phyloP scores from a whole-genome alignment of 2,888 invertebrate genomes.

The Pyrgus malvae region DNA sequence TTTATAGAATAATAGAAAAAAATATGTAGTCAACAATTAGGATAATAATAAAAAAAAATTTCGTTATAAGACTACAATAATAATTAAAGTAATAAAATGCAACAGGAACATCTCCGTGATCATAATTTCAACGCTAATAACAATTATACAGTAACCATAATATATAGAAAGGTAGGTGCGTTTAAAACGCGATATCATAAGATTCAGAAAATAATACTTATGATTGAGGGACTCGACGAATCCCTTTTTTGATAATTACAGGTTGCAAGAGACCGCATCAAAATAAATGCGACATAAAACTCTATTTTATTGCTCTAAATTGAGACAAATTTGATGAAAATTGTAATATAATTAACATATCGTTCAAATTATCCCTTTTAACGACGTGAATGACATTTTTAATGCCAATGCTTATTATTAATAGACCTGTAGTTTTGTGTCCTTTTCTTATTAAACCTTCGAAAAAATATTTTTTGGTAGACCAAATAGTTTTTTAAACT shows the following conservation, averaged over 20 bases:
- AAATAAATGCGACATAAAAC: constrained; percentile 79
- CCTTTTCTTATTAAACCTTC: not conserved
- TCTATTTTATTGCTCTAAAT: constrained; percentile 78
- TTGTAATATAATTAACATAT: constrained; percentile 66
- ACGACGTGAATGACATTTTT: constrained; percentile 44
- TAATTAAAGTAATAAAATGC: too few relatives aligned
- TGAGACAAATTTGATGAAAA: constrained; percentile 77
- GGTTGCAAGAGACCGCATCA: constrained; percentile 63
- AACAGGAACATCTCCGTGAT: too few relatives aligned
- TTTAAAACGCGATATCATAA: constrained; percentile 15
- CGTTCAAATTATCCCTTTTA: constrained; percentile 45
- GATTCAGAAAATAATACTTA: not conserved
- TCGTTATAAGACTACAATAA: too few relatives aligned
- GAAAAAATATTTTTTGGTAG: too few relatives aligned
- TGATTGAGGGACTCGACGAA: constrained; percentile 12
- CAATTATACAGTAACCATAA: constrained; percentile 6
- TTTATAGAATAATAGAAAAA: too few relatives aligned
- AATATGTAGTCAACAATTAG: too few relatives aligned
- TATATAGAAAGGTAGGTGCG: not conserved
- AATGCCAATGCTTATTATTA: constrained; percentile 25
- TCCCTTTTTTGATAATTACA: constrained; percentile 62
- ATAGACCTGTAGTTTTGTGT: not conserved
- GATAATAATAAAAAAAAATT: too few relatives aligned
- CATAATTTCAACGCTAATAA: constrained; percentile 4
- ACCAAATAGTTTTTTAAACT: too few relatives aligned